phyloP scores from a whole-genome alignment of 1,140 invertebrate genomes.

The Zaprionus nigranus region DNA sequence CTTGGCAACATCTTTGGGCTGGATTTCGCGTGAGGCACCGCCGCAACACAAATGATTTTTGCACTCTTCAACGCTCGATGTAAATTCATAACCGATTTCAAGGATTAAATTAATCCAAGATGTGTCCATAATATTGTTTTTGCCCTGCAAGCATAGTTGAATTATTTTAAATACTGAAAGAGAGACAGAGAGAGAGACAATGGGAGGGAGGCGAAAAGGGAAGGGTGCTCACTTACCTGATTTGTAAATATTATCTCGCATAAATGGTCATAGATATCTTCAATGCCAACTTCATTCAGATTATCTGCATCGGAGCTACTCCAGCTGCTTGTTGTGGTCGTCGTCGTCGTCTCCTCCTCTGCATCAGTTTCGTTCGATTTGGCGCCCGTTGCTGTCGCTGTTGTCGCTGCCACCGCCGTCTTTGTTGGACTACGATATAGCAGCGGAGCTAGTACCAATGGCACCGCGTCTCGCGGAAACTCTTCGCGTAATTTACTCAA shows the following conservation, averaged over 20 bases:
- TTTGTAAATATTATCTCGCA: slow-evolving; percentile 82
- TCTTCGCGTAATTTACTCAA: slow-evolving; percentile 92
- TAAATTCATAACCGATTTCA: slow-evolving; percentile 96
- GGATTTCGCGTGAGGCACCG: slow-evolving; percentile 86
- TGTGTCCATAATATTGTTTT: slow-evolving; percentile 88
- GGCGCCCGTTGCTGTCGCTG: slow-evolving; percentile 17
- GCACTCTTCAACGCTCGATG: slow-evolving; percentile 94
- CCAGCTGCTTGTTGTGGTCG: slow-evolving; percentile 54
- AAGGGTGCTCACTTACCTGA: slow-evolving; percentile 47
- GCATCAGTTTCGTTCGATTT: slow-evolving; percentile 69
- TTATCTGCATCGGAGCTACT: slow-evolving; percentile 65
- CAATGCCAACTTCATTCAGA: slow-evolving; percentile 80
- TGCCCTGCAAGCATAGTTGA: slow-evolving; percentile 64
- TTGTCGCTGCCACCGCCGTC: slow-evolving; percentile 35
- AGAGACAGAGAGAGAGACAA: neutral
- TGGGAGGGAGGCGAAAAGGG: neutral
- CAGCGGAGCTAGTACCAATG: slow-evolving; percentile 94
- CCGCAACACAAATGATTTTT: slow-evolving; percentile 92
- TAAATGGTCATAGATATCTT: slow-evolving; percentile 84
- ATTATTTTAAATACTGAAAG: neutral
- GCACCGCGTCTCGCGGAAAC: slow-evolving; percentile 94
- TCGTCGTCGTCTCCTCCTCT: slow-evolving; percentile 59
- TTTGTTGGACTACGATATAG: slow-evolving; percentile 87
- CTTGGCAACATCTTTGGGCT: slow-evolving; percentile 91
- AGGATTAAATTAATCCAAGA: slow-evolving; percentile 93